Evolutionary conservation across 35 echinoderm and acorn worm species (phyloP).

Genomic region (Ophioderma brevispina): DNA sequence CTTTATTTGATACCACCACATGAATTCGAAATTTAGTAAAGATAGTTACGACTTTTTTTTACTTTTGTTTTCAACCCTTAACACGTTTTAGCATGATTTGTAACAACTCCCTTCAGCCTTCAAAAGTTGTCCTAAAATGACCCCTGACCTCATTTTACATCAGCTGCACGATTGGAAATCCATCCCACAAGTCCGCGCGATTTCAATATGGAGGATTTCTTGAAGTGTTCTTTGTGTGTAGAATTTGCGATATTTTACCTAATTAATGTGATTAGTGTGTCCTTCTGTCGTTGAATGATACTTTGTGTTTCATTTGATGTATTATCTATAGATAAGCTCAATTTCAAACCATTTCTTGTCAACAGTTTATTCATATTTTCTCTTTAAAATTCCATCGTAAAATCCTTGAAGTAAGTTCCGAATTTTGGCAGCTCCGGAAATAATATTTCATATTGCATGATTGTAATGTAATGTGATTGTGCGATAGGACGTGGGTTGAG

Average conservation of each 20-base stretch:
- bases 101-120: too few species aligned
- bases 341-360: neutral
- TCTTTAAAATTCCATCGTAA: neutral
- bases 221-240: neutral
- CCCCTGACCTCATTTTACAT: neutral
- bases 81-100: too few species aligned
- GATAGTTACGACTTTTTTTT: too few species aligned
- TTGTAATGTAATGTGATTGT: too few species aligned
- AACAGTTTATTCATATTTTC: too few species aligned
- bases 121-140: too few species aligned
- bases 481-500: too few species aligned
- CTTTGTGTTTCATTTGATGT: neutral
- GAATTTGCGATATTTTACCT: neutral
- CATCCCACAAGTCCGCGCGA: neutral
- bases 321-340: neutral
- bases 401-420: neutral
- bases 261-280: neutral
- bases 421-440: neutral
- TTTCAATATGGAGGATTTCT: neutral
- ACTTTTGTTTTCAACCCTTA: too few species aligned
- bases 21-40: too few species aligned
- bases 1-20: too few species aligned
- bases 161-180: neutral
- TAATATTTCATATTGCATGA: neutral
- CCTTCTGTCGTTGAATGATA: neutral